Percentiles rank a stretch among this genome's conserved stretches.
These are phyloP conservation scores for Hypolimnas misippus DNA, from an alignment of 2,888 invertebrate species.

Conservation along the genomic window DNA sequence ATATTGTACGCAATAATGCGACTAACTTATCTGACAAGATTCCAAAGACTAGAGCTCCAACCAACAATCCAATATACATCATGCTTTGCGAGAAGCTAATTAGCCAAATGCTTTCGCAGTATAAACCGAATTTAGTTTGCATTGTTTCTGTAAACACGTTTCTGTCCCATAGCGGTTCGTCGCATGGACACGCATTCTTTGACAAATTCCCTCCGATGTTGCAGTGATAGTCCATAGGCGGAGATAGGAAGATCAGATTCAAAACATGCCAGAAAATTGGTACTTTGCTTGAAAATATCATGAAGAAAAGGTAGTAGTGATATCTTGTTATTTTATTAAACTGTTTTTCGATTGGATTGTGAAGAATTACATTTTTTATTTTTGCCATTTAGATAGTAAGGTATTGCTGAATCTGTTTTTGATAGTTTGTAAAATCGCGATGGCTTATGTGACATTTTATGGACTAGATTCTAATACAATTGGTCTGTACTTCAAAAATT, in stretches of 20 bases:
- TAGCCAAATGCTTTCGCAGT: conserved; percentile 60
- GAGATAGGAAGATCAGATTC: conserved; percentile 63
- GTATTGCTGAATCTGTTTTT: neutral
- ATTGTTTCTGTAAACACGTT: conserved; percentile 62
- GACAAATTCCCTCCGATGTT: conserved; percentile 29
- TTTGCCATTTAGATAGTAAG: conserved; percentile 40
- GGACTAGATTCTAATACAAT: neutral
- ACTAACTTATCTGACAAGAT: conserved; percentile 65
- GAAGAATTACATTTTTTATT: conserved; percentile 40
- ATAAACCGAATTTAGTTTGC: conserved; percentile 61
- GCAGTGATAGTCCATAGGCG: conserved; percentile 63
- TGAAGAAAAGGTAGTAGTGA: conserved; percentile 59
- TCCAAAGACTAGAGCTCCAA: conserved; percentile 64
- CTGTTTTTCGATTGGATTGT: conserved; percentile 64
- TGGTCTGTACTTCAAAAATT: neutral
- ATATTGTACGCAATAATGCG: neutral
- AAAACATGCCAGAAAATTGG: conserved; percentile 68
- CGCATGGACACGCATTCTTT: conserved; percentile 60
- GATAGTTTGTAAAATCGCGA: conserved; percentile 28
- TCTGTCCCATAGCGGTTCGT: conserved; percentile 57
- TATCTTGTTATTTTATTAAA: conserved; percentile 56
- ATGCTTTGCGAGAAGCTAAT: conserved; percentile 65
- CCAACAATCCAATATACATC: conserved; percentile 59
- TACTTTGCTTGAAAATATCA: conserved; percentile 59
- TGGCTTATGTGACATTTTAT: conserved; percentile 24